phyloP scores from a whole-genome alignment of 2,888 invertebrate species.

The Alentia gelatinosa region DNA sequence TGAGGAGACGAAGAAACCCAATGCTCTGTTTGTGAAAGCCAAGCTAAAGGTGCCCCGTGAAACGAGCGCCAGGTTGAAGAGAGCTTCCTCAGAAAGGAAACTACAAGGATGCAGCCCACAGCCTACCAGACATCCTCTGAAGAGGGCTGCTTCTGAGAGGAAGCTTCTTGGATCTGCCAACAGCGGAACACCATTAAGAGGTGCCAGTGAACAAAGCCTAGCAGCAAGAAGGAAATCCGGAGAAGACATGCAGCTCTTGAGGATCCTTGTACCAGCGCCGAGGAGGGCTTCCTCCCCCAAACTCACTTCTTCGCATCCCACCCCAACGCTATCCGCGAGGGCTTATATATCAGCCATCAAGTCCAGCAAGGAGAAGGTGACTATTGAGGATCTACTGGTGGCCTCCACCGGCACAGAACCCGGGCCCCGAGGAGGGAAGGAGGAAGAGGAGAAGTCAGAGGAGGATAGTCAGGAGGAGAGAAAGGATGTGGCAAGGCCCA shows the following conservation, averaged over 20 bases:
- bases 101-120: background rate
- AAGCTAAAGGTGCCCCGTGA: background rate
- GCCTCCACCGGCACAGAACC: background rate
- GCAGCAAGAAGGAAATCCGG: background rate
- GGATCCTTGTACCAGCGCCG: background rate
- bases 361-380: background rate
- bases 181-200: background rate
- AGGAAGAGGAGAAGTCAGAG: background rate
- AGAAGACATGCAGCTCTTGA: conserved; percentile 23
- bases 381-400: background rate
- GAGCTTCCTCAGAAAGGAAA: background rate
- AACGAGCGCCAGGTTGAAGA: background rate
- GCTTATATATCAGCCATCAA: conserved; percentile 3
- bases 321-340: background rate
- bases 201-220: background rate
- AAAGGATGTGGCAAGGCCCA: background rate
- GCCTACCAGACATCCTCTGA: background rate
- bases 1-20: background rate
- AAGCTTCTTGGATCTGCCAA: background rate
- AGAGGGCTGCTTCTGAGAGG: conserved; percentile 9
- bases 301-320: background rate
- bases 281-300: background rate
- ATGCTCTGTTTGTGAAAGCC: background rate
- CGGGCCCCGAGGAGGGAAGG: background rate
- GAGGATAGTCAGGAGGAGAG: background rate